Evolutionary conservation across 1,140 invertebrate genomes (phyloP).

Genomic region (Drosophila simulans): DNA sequence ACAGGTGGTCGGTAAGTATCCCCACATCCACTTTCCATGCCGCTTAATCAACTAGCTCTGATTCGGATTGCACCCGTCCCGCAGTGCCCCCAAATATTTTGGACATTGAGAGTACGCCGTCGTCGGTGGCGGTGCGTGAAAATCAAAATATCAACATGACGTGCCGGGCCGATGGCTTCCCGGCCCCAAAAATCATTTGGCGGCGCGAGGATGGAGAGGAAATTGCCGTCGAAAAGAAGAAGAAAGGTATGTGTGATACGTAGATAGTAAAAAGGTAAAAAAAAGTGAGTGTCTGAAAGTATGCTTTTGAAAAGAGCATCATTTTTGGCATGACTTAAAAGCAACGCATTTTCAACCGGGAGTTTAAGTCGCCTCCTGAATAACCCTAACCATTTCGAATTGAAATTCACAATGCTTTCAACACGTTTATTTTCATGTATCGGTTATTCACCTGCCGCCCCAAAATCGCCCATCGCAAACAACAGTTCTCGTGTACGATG

Average conservation of each 20-base stretch:
- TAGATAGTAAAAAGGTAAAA: neutral
- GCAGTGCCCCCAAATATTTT: constrained; percentile 95
- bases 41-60: neutral
- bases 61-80: neutral
- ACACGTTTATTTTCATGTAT: constrained; percentile 60
- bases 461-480: constrained; percentile 30
- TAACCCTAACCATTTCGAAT: constrained; percentile 5
- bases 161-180: constrained; percentile 95
- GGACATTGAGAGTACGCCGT: constrained; percentile 93
- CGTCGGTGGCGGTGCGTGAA: constrained; percentile 94
- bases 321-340: too few relatives aligned
- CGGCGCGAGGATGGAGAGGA: constrained; percentile 94
- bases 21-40: neutral
- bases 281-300: neutral
- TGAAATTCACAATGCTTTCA: constrained; percentile 33
- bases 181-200: constrained; percentile 95
- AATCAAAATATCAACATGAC: constrained; percentile 95
- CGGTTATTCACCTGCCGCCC: constrained; percentile 36
- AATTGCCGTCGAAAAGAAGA: constrained; percentile 91
- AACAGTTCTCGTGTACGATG: constrained; percentile 91
- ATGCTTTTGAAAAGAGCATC: too few relatives aligned
- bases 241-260: constrained; percentile 88
- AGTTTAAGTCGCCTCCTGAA: too few relatives aligned
- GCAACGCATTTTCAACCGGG: too few relatives aligned
- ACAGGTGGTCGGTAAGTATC: constrained; percentile 94